A percentile compares a stretch with the other conserved stretches of the same genome.
phyloP scores from a whole-genome alignment of 2,888 invertebrate species.

The Scaptomyza polygonia region DNA sequence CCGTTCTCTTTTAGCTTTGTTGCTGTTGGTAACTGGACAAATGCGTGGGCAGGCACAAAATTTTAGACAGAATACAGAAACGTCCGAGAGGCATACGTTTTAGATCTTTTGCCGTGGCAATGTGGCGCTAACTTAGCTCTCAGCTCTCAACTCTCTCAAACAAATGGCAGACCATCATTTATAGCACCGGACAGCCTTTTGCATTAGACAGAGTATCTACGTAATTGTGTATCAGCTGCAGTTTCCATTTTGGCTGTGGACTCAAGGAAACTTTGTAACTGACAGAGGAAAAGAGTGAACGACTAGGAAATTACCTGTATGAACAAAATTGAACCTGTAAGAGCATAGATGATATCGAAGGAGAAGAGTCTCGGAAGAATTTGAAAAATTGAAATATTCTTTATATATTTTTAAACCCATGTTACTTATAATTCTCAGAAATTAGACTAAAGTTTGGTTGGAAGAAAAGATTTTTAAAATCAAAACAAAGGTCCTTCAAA shows the following conservation, averaged over 20 bases:
- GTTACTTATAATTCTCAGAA: no score
- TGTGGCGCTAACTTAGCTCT: conserved; percentile 68
- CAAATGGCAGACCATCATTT: conserved; percentile 65
- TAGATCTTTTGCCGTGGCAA: conserved; percentile 76
- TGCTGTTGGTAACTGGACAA: conserved; percentile 16
- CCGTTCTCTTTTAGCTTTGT: conserved; percentile 20
- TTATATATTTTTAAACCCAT: no score
- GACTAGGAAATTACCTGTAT: not conserved
- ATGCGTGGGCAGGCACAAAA: conserved; percentile 68
- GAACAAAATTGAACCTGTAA: no score
- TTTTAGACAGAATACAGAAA: conserved; percentile 56
- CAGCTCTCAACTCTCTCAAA: not conserved
- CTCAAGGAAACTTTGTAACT: conserved; percentile 2
- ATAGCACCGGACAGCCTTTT: conserved; percentile 53
- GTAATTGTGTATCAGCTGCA: conserved; percentile 10
- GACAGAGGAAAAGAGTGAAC: not conserved
- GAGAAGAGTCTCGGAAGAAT: no score
- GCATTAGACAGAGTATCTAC: conserved; percentile 14
- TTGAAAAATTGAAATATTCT: no score
- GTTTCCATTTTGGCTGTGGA: conserved; percentile 1
- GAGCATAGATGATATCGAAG: no score
- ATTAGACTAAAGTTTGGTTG: no score
- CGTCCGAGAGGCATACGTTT: conserved; percentile 50
- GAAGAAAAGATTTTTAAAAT: no score
- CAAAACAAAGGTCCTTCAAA: no score